A percentile compares a stretch with the other conserved stretches of the same genome.
Conservation (phyloP, 2,888 invertebrate genomes). For the Sarcophaga variegata region DNA sequence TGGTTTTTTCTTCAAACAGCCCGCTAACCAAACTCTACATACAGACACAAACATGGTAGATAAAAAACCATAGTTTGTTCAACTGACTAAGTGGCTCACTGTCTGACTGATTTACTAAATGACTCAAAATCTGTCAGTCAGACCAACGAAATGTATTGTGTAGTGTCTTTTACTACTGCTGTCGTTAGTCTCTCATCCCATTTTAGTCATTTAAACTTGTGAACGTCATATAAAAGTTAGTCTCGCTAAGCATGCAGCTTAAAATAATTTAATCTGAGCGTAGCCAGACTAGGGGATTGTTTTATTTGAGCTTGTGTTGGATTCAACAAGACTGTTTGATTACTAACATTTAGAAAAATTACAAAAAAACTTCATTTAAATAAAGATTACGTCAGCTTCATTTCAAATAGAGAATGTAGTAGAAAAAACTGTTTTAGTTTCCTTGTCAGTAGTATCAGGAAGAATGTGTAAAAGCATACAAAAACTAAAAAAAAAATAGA, state of each 20-base stretch:
- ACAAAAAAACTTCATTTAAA: too few relatives aligned
- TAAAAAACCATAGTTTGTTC: background rate
- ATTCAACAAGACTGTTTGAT: too few relatives aligned
- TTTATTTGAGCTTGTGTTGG: too few relatives aligned
- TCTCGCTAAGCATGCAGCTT: background rate
- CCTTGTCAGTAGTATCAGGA: too few relatives aligned
- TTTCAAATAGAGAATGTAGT: too few relatives aligned
- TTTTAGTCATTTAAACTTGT: slow-evolving; percentile 36
- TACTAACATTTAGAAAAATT: too few relatives aligned
- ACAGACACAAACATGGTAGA: background rate
- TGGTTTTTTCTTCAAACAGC: slow-evolving; percentile 26
- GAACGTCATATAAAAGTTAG: slow-evolving; percentile 36
- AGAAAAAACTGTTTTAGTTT: too few relatives aligned
- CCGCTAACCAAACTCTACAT: slow-evolving; percentile 9
- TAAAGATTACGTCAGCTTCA: too few relatives aligned
- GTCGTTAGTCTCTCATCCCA: slow-evolving; percentile 7
- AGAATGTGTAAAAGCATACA: too few relatives aligned
- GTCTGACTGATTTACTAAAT: background rate
- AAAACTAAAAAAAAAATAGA: too few relatives aligned
- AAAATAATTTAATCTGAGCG: background rate
- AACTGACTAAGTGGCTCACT: slow-evolving; percentile 10
- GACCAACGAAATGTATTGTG: background rate
- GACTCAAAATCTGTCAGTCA: background rate
- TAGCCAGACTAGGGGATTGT: background rate
- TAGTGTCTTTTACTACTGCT: background rate